Percentiles rank a stretch among this genome's conserved stretches.
Conservation (phyloP, 2,797 vertebrate species). For the Salmo trutta region DNA sequence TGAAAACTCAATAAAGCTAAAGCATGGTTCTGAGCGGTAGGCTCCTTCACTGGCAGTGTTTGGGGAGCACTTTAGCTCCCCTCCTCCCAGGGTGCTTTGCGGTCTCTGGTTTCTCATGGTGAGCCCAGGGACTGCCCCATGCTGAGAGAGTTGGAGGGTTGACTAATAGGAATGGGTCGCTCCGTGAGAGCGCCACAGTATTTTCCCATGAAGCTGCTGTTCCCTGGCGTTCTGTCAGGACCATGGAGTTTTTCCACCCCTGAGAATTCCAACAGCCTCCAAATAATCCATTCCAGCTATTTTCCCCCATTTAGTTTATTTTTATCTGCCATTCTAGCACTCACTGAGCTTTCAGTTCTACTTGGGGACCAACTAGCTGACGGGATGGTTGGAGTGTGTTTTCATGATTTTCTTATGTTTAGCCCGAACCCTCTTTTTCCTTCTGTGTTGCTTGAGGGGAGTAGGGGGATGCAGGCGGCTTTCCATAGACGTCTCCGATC, state of each 20-base stretch:
- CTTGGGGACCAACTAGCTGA: constrained; percentile 7
- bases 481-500: constrained; percentile 29
- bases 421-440: constrained; percentile 24
- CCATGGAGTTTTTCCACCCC: constrained; percentile 35
- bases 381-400: not conserved
- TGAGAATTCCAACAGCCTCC: constrained; percentile 36
- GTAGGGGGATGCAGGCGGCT: constrained; percentile 14
- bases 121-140: not conserved
- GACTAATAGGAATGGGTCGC: constrained; percentile 14
- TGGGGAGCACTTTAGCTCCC: not conserved
- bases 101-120: not conserved
- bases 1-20: not conserved
- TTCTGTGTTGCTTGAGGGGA: constrained; percentile 18
- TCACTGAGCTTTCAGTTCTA: not conserved
- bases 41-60: not conserved
- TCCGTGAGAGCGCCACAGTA: constrained; percentile 7
- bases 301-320: not conserved
- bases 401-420: constrained; percentile 18
- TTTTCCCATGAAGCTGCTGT: constrained; percentile 63
- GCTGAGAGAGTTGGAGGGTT: constrained; percentile 4
- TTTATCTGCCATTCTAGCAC: constrained; percentile 13
- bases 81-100: not conserved
- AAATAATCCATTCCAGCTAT: constrained; percentile 34
- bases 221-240: not conserved
- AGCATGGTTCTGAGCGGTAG: not conserved